Conservation (phyloP, 2,113 vertebrate species). For the Connochaetes taurinus region DNA sequence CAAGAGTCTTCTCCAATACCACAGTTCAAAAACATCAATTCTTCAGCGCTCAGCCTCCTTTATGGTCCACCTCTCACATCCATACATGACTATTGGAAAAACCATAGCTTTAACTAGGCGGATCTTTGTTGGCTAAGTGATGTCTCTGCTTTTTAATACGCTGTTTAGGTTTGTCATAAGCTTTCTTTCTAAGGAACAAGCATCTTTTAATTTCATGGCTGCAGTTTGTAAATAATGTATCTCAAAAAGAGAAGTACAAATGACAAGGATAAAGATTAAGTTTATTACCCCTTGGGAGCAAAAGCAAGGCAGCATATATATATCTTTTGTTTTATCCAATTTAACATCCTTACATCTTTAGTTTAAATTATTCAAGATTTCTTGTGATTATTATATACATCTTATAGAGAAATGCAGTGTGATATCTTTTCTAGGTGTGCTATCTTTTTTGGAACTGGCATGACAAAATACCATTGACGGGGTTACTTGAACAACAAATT, state of each 20-base stretch:
- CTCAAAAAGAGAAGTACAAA: not conserved
- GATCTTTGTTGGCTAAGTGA: not conserved
- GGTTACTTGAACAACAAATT: not conserved
- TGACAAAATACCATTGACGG: not conserved
- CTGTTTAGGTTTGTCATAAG: not conserved
- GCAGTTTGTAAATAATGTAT: not conserved
- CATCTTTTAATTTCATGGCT: not conserved
- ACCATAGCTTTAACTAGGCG: not conserved
- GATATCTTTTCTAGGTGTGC: not conserved
- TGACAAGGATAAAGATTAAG: not conserved
- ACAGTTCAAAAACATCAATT: not conserved
- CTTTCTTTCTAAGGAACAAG: not conserved
- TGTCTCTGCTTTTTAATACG: not conserved
- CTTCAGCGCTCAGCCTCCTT: rapidly evolving
- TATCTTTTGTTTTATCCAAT: not conserved
- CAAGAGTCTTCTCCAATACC: not conserved
- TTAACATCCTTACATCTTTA: not conserved
- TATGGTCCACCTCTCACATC: not conserved
- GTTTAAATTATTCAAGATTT: not conserved
- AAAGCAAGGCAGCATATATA: not conserved
- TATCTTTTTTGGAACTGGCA: not conserved
- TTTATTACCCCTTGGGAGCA: not conserved
- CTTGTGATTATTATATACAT: not conserved
- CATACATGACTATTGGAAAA: not conserved
- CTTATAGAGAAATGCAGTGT: not conserved